Percentiles rank a stretch among this genome's conserved stretches.
These are phyloP conservation scores for Bombus confusus DNA, from an alignment of 1,140 invertebrate species.

Conservation along the genomic window DNA sequence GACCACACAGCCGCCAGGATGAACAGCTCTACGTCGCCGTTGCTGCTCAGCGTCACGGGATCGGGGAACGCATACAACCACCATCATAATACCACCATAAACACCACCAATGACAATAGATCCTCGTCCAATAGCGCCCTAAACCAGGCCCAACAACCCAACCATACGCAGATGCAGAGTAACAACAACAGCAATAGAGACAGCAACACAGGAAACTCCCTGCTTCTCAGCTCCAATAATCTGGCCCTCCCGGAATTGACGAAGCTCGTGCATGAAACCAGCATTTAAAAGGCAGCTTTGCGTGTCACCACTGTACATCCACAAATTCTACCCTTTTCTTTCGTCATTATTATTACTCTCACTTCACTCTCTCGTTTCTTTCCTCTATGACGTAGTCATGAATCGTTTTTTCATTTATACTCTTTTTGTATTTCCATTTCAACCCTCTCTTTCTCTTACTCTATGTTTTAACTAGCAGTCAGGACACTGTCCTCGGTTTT, in stretches of 20 bases:
- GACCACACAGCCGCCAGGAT: slow-evolving; percentile 72
- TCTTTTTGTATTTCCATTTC: background rate
- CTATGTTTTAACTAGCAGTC: background rate
- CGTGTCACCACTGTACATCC: slow-evolving; percentile 35
- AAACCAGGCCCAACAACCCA: slow-evolving; percentile 72
- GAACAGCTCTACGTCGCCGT: slow-evolving; percentile 79
- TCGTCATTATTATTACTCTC: background rate
- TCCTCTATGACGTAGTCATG: background rate
- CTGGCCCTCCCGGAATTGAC: slow-evolving; percentile 84
- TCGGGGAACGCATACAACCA: slow-evolving; percentile 72
- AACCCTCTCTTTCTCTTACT: background rate
- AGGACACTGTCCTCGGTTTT: background rate
- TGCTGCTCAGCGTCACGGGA: slow-evolving; percentile 79
- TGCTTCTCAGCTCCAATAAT: slow-evolving; percentile 81
- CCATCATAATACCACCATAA: slow-evolving; percentile 69
- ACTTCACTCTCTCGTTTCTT: background rate
- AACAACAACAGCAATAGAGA: slow-evolving; percentile 73
- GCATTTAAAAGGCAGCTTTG: slow-evolving; percentile 83
- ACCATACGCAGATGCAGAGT: slow-evolving; percentile 68
- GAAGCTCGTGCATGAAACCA: slow-evolving; percentile 88
- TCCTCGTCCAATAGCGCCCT: slow-evolving; percentile 70
- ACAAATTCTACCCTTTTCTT: background rate
- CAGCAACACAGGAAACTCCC: slow-evolving; percentile 77
- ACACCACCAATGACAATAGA: slow-evolving; percentile 72
- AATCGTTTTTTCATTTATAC: background rate